Evolutionary conservation across 2,888 invertebrate species (phyloP), one percentile per base, ranked within the genome.

Genomic region (Petrophora chlorosata): DNA sequence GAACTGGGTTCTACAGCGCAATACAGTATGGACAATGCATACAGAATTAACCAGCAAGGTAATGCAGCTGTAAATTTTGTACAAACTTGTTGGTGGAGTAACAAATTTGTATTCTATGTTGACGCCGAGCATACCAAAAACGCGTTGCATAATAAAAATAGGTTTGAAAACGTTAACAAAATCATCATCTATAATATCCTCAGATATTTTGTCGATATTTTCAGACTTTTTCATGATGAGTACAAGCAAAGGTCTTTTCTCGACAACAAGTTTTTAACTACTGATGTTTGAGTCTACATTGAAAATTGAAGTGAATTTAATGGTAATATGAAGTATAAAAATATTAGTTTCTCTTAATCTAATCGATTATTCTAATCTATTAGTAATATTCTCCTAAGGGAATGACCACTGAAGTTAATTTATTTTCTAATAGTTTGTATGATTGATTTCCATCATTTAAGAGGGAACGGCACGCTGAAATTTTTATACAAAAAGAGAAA

Each of bases 141-240:
- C 10, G 1, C 44, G 59, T 52, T 77, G 73, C 2, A 73, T 25
- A 2, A 57, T 43, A 44, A 81, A 77, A 16, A 74, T 59, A 0
- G 74, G 71, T 55, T 56, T 62, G 39, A 83, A 85, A 23, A 76
- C 62, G 42, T 59, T 52, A 5, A 77, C 54, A 19, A 85, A 82
- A 17, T 82, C 76, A 3, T 82, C 74, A 16, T 79, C 76, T 28
- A 85, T 56, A 12, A 81, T 67, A 49, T 84, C 82, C 13, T 60
- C 63, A 5, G 50, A 62, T 5, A 53, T 35, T 34, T 39, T 51
- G 14, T 55, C 43, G 5, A 50, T 46, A 15, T 51, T 45, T 30
- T 62, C 53, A 25, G 46, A n/a, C 33, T 52, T 46, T 22, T 36
- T 33, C 52, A 53, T 56, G n/a, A 5, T 44, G 9, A 13, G 22